phyloP scores from a whole-genome alignment of 1,140 invertebrate genomes.

The Phymastichus coffea region DNA sequence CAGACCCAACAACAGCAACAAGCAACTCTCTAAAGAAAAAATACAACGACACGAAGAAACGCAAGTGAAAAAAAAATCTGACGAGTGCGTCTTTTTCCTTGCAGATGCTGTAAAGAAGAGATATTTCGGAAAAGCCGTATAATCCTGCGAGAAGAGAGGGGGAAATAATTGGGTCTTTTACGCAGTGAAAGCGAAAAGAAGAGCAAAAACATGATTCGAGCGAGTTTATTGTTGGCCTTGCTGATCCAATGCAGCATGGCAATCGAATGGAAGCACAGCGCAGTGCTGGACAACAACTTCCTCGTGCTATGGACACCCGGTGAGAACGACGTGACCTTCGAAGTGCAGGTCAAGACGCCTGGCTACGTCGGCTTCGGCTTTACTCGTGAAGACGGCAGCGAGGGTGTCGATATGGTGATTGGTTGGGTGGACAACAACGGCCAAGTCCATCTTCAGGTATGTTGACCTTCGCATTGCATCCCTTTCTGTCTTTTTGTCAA shows the following conservation, averaged over 20 bases:
- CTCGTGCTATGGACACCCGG: slow-evolving; percentile 56
- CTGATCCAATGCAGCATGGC: slow-evolving; percentile 35
- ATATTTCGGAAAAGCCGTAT: no score
- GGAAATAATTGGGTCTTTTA: no score
- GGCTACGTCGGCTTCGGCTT: slow-evolving; percentile 83
- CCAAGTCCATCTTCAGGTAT: slow-evolving; percentile 70
- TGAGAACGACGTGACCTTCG: slow-evolving; percentile 72
- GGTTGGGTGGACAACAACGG: slow-evolving; percentile 71
- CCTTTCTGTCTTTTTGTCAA: no score
- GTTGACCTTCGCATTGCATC: no score
- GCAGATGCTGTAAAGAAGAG: slow-evolving; percentile 52
- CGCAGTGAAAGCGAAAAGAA: no score
- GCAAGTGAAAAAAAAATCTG: no score
- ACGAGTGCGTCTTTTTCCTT: slow-evolving; percentile 28
- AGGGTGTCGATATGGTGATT: slow-evolving; percentile 70
- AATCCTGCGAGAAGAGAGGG: no score
- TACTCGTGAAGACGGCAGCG: slow-evolving; percentile 70
- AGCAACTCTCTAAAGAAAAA: not conserved
- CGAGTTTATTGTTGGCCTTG: slow-evolving; percentile 32
- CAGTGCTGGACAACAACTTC: slow-evolving; percentile 55
- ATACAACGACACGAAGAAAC: not conserved
- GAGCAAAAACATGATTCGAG: slow-evolving; percentile 8
- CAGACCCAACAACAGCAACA: not conserved
- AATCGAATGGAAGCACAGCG: slow-evolving; percentile 56
- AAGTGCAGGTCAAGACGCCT: slow-evolving; percentile 74